Percentiles rank a stretch among this genome's conserved stretches.
These are phyloP conservation scores for Lottia scabra DNA, from an alignment of 2,888 invertebrate species.

Conservation along the genomic window DNA sequence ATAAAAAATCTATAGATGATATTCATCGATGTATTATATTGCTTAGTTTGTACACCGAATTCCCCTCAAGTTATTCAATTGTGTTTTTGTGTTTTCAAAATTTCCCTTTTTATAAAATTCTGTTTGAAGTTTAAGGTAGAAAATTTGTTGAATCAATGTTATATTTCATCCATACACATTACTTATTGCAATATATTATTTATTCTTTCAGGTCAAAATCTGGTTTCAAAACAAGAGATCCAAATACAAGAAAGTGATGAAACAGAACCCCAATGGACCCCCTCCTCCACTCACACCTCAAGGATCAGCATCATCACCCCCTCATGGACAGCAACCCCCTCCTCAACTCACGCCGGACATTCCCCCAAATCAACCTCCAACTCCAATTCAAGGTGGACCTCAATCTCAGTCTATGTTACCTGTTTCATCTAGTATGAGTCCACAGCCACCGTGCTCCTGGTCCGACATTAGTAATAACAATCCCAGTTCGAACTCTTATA, in stretches of 20 bases:
- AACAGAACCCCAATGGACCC: slow-evolving; percentile 40
- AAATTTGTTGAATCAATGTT: no score
- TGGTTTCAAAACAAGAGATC: slow-evolving; percentile 57
- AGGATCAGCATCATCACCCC: slow-evolving; percentile 46
- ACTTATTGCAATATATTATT: background rate
- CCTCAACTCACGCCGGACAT: slow-evolving; percentile 36
- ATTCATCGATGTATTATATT: no score
- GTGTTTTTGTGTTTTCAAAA: no score
- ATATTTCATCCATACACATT: no score
- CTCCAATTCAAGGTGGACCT: slow-evolving; percentile 32
- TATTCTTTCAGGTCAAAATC: slow-evolving; percentile 50
- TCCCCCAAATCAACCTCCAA: slow-evolving; percentile 33
- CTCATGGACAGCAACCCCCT: slow-evolving; percentile 39
- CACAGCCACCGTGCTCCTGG: slow-evolving; percentile 48
- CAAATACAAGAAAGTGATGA: slow-evolving; percentile 57
- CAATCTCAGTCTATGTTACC: slow-evolving; percentile 35
- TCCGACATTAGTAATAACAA: slow-evolving; percentile 43
- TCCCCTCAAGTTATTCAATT: no score
- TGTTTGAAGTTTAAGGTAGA: no score
- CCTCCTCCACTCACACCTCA: slow-evolving; percentile 26
- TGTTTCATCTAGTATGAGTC: slow-evolving; percentile 49
- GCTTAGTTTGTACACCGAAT: no score
- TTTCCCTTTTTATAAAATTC: no score
- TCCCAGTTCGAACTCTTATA: slow-evolving; percentile 43
- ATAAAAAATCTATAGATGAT: background rate